Base-by-base conservation (phyloP, 64 coral and sea anemone species). In the Porites australiensis region DNA sequence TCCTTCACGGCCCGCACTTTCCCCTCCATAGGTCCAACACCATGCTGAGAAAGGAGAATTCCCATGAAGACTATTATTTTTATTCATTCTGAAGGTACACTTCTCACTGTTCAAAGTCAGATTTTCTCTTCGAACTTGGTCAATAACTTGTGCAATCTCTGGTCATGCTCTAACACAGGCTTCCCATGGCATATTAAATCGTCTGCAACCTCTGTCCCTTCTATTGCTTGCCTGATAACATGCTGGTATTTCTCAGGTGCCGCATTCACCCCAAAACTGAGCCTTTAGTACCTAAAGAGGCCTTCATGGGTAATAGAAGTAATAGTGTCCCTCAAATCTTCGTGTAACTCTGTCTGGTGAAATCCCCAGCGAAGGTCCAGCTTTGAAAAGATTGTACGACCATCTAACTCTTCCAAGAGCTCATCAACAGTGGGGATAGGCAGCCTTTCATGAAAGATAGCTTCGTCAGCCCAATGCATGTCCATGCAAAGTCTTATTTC, bases 201-300 rank as follows among this genome's bases (percentile, higher is more conserved):
- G 13, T 73, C 70, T 1, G 70, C 70, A 73, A 45, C 70, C 2
- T 44, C 13, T 46, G 46, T 14, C 4, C 27, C 82, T 21, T 81
- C 68, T 4, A 93, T 50, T 1, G 69, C 84, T 71, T 88, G 83
- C 18, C 83, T 88, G 23, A 88, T 48, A 15, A 93, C 65, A 18
- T 86, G 81, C 64, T 93, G 83, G 43, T 93, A 93, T 51, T 93
- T 72, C 75, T 79, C 74, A 78, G 83, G 76, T 44, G 82, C 82
- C 6, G 58, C 70, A 14, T 70, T 79, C 14, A 83, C 52, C 4
- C 81, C 72, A 64, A 92, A 69, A 46, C 53, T 45, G 44, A 77
- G 21, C 59, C 82, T 86, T 37, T 92, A 65, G 4, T 58, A 70
- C 4, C 58, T n/a, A 58, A 92, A 92, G 20, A 64, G 43, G 15